phyloP scores from a whole-genome alignment of 1,140 invertebrate species.

The Goniozus legneri region DNA sequence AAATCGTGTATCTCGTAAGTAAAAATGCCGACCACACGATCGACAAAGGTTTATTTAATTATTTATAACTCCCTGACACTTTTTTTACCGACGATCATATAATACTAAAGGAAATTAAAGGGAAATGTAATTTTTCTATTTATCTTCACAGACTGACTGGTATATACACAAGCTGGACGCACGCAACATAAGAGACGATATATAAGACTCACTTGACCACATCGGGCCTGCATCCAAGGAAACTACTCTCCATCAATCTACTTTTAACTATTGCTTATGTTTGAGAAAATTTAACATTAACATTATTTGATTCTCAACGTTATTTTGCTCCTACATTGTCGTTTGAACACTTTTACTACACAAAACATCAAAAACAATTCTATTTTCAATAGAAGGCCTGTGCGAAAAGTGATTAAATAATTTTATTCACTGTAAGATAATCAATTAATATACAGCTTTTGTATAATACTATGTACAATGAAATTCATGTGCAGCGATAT shows the following conservation, averaged over 20 bases:
- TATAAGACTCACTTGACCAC: conserved; percentile 57
- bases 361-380: conserved; percentile 30
- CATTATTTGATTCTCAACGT: conserved; percentile 35
- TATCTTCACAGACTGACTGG: conserved; percentile 57
- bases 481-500: no score
- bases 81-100: conserved; percentile 22
- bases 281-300: conserved; percentile 50
- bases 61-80: conserved; percentile 26
- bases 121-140: conserved; percentile 53
- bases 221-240: conserved; percentile 54
- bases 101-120: conserved; percentile 17
- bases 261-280: conserved; percentile 51
- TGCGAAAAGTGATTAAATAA: conserved; percentile 26
- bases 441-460: neutral
- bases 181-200: conserved; percentile 56
- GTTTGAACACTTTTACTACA: conserved; percentile 35
- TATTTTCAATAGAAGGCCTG: conserved; percentile 38
- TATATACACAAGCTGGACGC: conserved; percentile 56
- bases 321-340: conserved; percentile 37
- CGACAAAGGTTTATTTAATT: conserved; percentile 17
- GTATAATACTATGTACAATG: no score
- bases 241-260: conserved; percentile 50
- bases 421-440: no score
- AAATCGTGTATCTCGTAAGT: conserved; percentile 49
- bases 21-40: conserved; percentile 20